Evolutionary conservation across 2,113 vertebrate genomes (phyloP), one percentile per base, ranked within the genome.

Genomic region (Terrapene triunguis): DNA sequence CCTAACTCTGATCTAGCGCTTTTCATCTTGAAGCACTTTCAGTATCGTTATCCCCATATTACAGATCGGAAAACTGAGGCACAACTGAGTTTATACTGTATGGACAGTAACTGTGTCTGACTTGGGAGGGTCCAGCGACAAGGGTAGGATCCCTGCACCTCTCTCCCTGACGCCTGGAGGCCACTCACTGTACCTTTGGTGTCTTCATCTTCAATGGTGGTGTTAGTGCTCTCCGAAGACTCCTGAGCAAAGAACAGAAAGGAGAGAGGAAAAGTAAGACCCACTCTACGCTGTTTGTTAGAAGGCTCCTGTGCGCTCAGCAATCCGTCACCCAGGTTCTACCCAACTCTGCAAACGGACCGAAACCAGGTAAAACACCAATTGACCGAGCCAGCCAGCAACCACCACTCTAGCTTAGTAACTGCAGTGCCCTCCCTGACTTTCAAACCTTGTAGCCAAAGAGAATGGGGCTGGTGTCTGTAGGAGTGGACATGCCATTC

Each of bases 211-310:
- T 99, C 99, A 0, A 99, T 99, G 92, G 99, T 99, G 89, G 99
- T 99, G 96, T 99, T 99, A 86, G 99, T 99, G 98, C 99, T 99
- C 98, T 99, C 99, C 2, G 99, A 99, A 0, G 99, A 99, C 98
- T 99, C 99, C 99, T 99, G 97, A 78, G 97, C 97, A 98, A 89
- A 98, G 97, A 98, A 98, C 96, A 98, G 92, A 96, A 2, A 87
- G 93, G 69, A 90, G 47, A 72, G 1, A 69, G 92, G 94, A 13
- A 47, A 0, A 97, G 94, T 98, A 97, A 98, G 97, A 82, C 50
- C 44, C 4, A 90, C 42, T 44, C 65, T 80, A 53, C 17, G 5
- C 89, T 51, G 17, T 0, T 0, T 4, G 5, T 7, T 7, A 85
- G 84, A 25, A 8, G 27, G 93, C 48, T 29, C 11, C 94, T 2